Evolutionary conservation across 2,113 vertebrate genomes (phyloP).

Genomic region (Penelope pileata): DNA sequence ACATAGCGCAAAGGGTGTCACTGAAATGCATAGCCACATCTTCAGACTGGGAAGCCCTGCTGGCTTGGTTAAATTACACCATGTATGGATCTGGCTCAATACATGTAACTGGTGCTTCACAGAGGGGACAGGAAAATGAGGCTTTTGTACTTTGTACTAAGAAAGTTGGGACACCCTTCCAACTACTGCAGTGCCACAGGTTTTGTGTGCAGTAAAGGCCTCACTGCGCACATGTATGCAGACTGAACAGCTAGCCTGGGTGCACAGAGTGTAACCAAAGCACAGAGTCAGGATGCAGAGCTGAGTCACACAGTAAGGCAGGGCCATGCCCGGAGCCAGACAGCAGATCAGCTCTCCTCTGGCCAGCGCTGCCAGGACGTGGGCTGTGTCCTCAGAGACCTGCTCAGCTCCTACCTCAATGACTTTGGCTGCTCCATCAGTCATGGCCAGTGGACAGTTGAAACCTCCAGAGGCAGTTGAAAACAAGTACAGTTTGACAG

Average conservation of each 20-base stretch:
- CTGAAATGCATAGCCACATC: neutral
- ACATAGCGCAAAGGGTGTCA: neutral
- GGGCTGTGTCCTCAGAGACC: neutral
- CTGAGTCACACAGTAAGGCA: neutral
- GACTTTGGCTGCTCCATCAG: constrained; percentile 89
- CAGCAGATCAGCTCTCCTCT: neutral
- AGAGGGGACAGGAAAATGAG: neutral
- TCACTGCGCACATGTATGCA: neutral
- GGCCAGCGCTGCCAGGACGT: fast-evolving
- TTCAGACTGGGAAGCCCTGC: neutral
- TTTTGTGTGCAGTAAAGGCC: neutral
- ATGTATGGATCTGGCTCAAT: neutral
- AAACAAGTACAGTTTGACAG: constrained; percentile 86
- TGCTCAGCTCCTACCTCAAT: constrained; percentile 78
- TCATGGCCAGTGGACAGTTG: constrained; percentile 87
- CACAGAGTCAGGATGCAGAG: neutral
- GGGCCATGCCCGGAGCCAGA: neutral
- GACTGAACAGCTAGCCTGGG: neutral
- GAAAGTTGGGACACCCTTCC: neutral
- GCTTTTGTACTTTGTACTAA: fast-evolving
- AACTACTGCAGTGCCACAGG: neutral
- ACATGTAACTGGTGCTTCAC: neutral
- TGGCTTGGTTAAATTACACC: neutral
- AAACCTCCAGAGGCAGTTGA: constrained; percentile 80
- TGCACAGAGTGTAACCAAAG: neutral